A percentile compares a stretch with the other conserved stretches of the same genome.
These are phyloP conservation scores for Mimachlamys varia DNA, from an alignment of 2,888 invertebrate genomes.

Conservation along the genomic window DNA sequence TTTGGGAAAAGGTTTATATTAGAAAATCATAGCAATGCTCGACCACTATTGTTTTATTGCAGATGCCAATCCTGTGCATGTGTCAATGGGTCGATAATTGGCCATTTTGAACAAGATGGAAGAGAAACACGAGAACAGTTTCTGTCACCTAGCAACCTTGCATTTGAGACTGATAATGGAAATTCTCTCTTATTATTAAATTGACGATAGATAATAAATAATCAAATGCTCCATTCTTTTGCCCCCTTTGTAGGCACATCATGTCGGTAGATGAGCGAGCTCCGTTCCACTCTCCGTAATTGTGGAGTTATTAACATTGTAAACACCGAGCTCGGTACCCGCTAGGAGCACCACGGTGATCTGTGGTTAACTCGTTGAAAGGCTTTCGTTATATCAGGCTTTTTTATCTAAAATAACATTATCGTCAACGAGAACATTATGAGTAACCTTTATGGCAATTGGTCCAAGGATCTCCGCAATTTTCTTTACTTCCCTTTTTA, in stretches of 20 bases:
- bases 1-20: not conserved
- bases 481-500: not conserved
- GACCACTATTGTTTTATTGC: not conserved
- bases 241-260: slow-evolving; percentile 15
- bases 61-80: not conserved
- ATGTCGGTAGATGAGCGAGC: not conserved
- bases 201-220: slow-evolving; percentile 18
- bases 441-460: slow-evolving; percentile 15
- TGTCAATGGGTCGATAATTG: not conserved
- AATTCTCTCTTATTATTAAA: slow-evolving; percentile 1
- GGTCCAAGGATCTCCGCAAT: not conserved
- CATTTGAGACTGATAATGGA: slow-evolving; percentile 5
- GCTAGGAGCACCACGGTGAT: not conserved
- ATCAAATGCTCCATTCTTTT: not conserved
- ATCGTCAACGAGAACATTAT: not conserved
- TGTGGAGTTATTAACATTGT: slow-evolving; percentile 2
- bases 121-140: slow-evolving; percentile 17
- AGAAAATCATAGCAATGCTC: not conserved
- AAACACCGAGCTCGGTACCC: not conserved
- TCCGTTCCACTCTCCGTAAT: not conserved
- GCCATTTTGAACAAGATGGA: not conserved
- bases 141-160: slow-evolving; percentile 28
- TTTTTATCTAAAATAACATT: slow-evolving; percentile 14
- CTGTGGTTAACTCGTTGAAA: not conserved
- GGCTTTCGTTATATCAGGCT: not conserved